Evolutionary conservation across 1,140 invertebrate species (phyloP), one percentile per base, ranked within the genome.

Genomic region (Sycophaga agraensis): DNA sequence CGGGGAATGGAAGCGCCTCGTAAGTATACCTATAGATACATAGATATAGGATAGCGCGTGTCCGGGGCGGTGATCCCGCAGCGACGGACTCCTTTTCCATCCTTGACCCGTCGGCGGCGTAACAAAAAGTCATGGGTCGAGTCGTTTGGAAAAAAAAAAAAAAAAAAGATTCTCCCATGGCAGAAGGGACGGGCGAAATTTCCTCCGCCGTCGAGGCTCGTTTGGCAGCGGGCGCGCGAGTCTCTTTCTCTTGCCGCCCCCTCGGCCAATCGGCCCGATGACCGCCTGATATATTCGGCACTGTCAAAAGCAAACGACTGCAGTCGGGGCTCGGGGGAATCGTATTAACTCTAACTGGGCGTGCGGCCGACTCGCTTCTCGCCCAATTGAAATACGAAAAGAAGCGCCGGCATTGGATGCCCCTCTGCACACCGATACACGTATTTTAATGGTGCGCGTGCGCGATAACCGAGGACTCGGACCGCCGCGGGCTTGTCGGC

Each of bases 201-300:
- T 53, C 34, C 35, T 53, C 28, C 54, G 46, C 7, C 28, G 21
- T 37, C 28, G 0, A 60, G 46, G 58, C 17, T 45, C 37, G 24
- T 43, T 42, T 43, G 24, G 39, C n/a, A n/a, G n/a, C n/a, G n/a
- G n/a, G n/a, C n/a, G 16, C n/a, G n/a, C 19, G 24, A 24, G 34
- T 58, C n/a, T 37, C 43, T 35, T 51, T 17, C 22, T 28, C 4
- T 40, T 24, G 14, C 24, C 34, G 12, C 26, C 28, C 16, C 14
- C 24, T 43, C 14, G 34, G 50, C 11, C 14, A 19, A 51, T 51
- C 34, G 48, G 42, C 35, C 42, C 19, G 48, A 59, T 35, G 39
- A 59, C 45, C 26, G 9, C 16, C 40, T 53, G 50, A 60, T 60
- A 53, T 60, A 54, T 46, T 37, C 45, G 45, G 40, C 24, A 12